These are phyloP conservation scores for Eugnorisma glareosa DNA, from an alignment of 2,888 invertebrate species.

Conservation along the genomic window DNA sequence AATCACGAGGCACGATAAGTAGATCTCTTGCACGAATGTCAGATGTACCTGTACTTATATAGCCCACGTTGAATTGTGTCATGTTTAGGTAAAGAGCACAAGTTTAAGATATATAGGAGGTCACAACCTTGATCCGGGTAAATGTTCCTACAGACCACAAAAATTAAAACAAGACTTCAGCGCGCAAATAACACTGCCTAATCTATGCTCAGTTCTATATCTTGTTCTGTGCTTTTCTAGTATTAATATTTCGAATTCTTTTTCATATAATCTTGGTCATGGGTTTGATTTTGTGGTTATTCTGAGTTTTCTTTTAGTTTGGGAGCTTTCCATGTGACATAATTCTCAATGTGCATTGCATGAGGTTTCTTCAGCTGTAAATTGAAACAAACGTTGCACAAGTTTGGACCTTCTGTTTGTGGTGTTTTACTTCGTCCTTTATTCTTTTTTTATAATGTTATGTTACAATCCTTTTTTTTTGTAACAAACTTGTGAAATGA, in stretches of 20 bases:
- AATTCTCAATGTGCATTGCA: conserved; percentile 77
- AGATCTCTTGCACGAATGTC: conserved; percentile 83
- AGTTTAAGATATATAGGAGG: conserved; percentile 78
- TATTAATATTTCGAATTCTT: conserved; percentile 79
- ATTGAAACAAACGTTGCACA: conserved; percentile 71
- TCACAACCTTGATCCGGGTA: conserved; percentile 75
- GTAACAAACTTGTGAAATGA: conserved; percentile 74
- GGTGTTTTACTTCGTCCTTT: conserved; percentile 32
- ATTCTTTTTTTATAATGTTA: conserved; percentile 17
- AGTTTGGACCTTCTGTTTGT: conserved; percentile 66
- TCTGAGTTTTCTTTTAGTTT: conserved; percentile 72
- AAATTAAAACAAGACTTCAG: conserved; percentile 79
- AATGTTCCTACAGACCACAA: conserved; percentile 79
- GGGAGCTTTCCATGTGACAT: conserved; percentile 74
- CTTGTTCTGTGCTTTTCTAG: conserved; percentile 86
- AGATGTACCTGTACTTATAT: conserved; percentile 71
- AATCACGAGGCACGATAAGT: conserved; percentile 81
- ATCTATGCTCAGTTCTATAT: conserved; percentile 88
- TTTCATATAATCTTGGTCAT: conserved; percentile 70
- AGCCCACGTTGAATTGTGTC: conserved; percentile 71
- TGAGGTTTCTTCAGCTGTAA: conserved; percentile 71
- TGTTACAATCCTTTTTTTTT: conserved; percentile 9
- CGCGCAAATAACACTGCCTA: conserved; percentile 90
- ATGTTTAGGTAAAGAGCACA: conserved; percentile 83
- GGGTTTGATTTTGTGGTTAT: conserved; percentile 74